A percentile compares a stretch with the other conserved stretches of the same genome.
Evolutionary conservation across 2,113 vertebrate genomes (phyloP).

Genomic region (Damaliscus lunatus): DNA sequence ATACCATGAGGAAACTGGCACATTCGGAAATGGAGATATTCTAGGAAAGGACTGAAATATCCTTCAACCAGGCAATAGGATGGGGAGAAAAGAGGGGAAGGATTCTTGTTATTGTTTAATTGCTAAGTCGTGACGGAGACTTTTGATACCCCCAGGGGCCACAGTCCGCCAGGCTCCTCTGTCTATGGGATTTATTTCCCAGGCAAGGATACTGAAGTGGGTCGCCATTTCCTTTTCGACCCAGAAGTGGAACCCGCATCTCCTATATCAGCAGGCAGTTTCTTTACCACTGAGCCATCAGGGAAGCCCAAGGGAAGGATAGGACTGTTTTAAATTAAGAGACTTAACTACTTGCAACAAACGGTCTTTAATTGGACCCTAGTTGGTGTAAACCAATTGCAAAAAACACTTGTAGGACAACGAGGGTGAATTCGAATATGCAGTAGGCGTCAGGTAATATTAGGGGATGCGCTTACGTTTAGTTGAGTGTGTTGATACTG

Average conservation of each 20-base stretch:
- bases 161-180: not conserved
- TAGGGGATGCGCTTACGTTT: not conserved
- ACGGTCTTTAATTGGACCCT: not conserved
- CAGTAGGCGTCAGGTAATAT: not conserved
- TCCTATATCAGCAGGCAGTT: not conserved
- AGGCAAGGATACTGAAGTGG: not conserved
- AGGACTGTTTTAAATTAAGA: not conserved
- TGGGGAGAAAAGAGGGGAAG: not conserved
- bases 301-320: not conserved
- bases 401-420: not conserved
- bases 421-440: not conserved
- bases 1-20: not conserved
- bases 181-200: not conserved
- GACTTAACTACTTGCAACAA: not conserved
- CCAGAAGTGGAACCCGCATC: not conserved
- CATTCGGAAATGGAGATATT: not conserved
- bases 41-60: too few species aligned
- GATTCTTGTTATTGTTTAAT: not conserved
- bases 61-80: not conserved
- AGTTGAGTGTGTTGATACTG: not conserved
- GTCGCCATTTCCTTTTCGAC: not conserved
- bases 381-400: not conserved
- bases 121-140: not conserved
- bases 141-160: not conserved
- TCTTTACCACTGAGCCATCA: not conserved